phyloP scores from a whole-genome alignment of 2,113 vertebrate genomes.

The Cyprinodon brontotheroides region DNA sequence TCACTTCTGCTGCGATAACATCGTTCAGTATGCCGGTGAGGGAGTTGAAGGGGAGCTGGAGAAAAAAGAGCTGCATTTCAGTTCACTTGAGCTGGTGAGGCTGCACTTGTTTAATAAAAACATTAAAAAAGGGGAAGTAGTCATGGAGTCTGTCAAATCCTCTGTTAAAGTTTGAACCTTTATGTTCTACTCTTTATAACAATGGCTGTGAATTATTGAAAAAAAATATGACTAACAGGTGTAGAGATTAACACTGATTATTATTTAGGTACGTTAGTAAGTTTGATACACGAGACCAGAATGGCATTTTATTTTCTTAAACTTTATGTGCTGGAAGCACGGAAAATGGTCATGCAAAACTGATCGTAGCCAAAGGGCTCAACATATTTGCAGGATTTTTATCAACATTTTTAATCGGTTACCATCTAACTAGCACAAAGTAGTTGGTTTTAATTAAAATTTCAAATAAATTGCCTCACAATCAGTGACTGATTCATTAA shows the following conservation, averaged over 20 bases:
- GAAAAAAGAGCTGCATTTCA: slow-evolving; percentile 27
- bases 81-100: slow-evolving; percentile 46
- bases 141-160: too few relatives aligned
- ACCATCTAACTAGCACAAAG: neutral
- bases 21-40: slow-evolving; percentile 59
- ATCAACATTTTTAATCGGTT: neutral
- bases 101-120: slow-evolving; percentile 43
- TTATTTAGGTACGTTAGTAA: too few relatives aligned
- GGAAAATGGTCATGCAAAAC: too few relatives aligned
- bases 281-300: too few relatives aligned
- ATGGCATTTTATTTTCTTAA: too few relatives aligned
- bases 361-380: too few relatives aligned
- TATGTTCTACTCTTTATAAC: neutral
- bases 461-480: too few relatives aligned
- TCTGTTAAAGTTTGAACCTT: neutral
- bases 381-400: too few relatives aligned
- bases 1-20: slow-evolving; percentile 64
- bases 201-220: neutral
- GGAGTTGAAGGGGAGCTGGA: neutral
- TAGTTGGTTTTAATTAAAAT: too few relatives aligned
- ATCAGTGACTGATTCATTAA: too few relatives aligned
- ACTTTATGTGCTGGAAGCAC: too few relatives aligned
- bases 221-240: neutral
- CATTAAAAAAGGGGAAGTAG: slow-evolving; percentile 5
- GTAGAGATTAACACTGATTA: neutral